Evolutionary conservation across 1,140 invertebrate species (phyloP).

Genomic region (Papilio polytes): DNA sequence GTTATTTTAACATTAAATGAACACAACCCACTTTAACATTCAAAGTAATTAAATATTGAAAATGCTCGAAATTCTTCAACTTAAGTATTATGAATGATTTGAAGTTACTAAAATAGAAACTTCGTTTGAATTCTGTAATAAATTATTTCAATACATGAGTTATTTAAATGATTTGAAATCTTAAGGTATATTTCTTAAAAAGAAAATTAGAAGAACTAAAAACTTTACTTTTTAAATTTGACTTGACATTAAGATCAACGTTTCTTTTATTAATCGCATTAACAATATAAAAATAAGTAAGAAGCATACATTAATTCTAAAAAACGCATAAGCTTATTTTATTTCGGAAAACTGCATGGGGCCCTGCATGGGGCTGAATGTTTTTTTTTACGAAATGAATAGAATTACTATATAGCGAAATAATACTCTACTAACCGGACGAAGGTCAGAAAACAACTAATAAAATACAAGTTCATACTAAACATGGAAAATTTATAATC

Average conservation of each 20-base stretch:
- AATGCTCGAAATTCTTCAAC: background rate
- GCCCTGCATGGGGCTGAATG: no score
- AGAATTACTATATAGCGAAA: no score
- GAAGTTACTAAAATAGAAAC: constrained; percentile 1
- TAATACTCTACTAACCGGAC: no score
- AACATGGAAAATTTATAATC: background rate
- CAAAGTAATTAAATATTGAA: background rate
- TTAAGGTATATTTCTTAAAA: background rate
- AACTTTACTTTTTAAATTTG: no score
- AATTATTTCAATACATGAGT: background rate
- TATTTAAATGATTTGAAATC: background rate
- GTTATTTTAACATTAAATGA: constrained; percentile 1
- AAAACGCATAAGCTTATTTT: no score
- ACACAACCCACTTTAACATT: background rate
- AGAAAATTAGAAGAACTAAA: no score
- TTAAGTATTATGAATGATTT: background rate
- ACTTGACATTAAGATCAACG: no score
- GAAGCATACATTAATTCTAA: no score
- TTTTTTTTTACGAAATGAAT: no score
- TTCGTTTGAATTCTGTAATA: constrained; percentile 1
- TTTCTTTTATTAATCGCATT: no score
- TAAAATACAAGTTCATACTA: background rate
- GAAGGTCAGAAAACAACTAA: background rate
- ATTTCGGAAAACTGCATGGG: no score
- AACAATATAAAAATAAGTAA: no score